Base-by-base conservation (phyloP, 2,797 vertebrate genomes). In the Trachops cirrhosus region DNA sequence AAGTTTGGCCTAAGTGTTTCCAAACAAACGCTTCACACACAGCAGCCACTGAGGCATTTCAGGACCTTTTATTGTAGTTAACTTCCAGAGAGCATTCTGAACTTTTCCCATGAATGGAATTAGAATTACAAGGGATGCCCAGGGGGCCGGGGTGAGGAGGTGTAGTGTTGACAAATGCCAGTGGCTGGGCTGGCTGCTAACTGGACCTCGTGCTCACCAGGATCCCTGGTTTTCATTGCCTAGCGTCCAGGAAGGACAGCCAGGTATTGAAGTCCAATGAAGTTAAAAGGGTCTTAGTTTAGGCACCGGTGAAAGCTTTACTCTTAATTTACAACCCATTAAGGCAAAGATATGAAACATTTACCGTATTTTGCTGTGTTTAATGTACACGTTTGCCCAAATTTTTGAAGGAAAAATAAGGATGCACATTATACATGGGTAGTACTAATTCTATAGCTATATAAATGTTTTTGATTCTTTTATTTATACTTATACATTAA, bases 81-180 rank as follows among this genome's bases (percentile, higher is more conserved):
- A 67, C 57, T 78, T 86, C 48, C 44, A 44, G 50, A 54, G 70
- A 57, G n/a, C 62, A 41, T 71, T 74, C 77, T 92, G 46, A 79
- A 7, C 15, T 86, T 22, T 70, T 41, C 54, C 4, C 70, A 4
- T 2, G 26, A 64, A 71, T n/a, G 9, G 44, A 70, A 85, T 50
- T 32, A 12, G 9, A 87, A 21, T 16, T 2, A 14, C 21, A 21
- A 75, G 14, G 6, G 10, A 74, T 39, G 24, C 9, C 4, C 41
- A 9, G 64, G 14, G 24, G 10, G 22, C 24, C 5, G 12, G 9
- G 48, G 32, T 16, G 16, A 59, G 8, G 46, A 1, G 14, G 3
- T 3, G 0, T 3, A 4, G 2, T 5, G 12, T 22, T 24, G 24
- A 29, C 52, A 12, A 34, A 4, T 16, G 26, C 39, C 54, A 5